Evolutionary conservation across 30 jellyfish, hydroid and myxozoan species (phyloP).

Genomic region (Phacellophora camtschatica): DNA sequence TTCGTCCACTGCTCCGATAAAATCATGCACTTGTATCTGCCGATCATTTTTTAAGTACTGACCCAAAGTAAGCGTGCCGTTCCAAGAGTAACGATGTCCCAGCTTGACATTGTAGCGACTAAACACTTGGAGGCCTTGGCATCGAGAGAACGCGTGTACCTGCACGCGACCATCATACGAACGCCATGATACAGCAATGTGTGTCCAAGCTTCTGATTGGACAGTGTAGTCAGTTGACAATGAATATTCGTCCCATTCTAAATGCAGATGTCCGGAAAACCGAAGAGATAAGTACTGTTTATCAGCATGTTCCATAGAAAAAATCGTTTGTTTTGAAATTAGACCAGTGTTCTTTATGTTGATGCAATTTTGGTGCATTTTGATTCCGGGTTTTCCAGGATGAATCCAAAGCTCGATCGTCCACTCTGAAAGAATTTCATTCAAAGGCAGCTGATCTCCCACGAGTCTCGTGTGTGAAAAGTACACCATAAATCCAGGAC

Average conservation of each 20-base stretch:
- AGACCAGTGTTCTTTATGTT: background rate
- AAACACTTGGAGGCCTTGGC: background rate
- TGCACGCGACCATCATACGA: slow-evolving; percentile 57
- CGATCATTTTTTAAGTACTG: slow-evolving; percentile 44
- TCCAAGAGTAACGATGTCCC: slow-evolving; percentile 13
- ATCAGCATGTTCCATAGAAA: slow-evolving; percentile 40
- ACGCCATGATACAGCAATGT: slow-evolving; percentile 54
- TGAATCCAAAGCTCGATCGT: slow-evolving; percentile 53
- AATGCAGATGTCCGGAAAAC: slow-evolving; percentile 16
- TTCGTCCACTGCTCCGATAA: slow-evolving; percentile 60
- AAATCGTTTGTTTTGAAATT: slow-evolving; percentile 12
- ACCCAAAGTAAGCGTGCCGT: slow-evolving; percentile 61
- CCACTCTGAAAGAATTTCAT: slow-evolving; percentile 35
- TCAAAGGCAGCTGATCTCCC: background rate
- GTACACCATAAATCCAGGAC: slow-evolving; percentile 67
- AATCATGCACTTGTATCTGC: slow-evolving; percentile 37
- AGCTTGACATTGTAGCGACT: slow-evolving; percentile 7
- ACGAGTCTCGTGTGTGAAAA: slow-evolving; percentile 38
- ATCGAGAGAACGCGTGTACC: slow-evolving; percentile 12
- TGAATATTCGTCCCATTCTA: slow-evolving; percentile 40
- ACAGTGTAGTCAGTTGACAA: background rate
- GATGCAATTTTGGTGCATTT: background rate
- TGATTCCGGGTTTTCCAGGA: slow-evolving; percentile 8
- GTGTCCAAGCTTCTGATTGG: slow-evolving; percentile 33
- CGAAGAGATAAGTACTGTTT: slow-evolving; percentile 12